A percentile compares a stretch with the other conserved stretches of the same genome.
These are phyloP conservation scores for Oriolus oriolus DNA, from an alignment of 2,113 vertebrate genomes.

Conservation along the genomic window DNA sequence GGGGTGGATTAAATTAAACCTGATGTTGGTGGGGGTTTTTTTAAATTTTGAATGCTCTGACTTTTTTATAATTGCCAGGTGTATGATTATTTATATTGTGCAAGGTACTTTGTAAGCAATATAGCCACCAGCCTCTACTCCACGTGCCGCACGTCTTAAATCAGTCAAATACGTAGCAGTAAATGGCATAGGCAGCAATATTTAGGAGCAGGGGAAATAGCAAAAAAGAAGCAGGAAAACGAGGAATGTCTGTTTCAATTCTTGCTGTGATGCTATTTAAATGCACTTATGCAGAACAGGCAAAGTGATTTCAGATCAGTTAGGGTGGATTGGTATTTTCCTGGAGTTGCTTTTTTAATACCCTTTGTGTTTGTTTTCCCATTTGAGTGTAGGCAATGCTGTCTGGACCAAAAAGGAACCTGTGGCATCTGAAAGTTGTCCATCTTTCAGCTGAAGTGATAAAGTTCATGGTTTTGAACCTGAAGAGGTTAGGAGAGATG, in stretches of 20 bases:
- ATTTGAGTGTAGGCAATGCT: background rate
- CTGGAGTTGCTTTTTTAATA: background rate
- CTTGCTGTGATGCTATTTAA: background rate
- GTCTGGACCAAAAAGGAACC: background rate
- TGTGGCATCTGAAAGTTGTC: background rate
- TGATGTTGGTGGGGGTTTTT: background rate
- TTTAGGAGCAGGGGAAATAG: background rate
- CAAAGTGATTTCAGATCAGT: background rate
- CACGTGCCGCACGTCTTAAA: accelerated
- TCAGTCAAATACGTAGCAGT: background rate
- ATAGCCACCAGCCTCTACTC: background rate
- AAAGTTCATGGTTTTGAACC: background rate
- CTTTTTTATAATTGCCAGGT: background rate
- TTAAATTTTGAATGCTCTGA: background rate
- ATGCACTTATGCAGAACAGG: background rate
- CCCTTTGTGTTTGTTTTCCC: background rate
- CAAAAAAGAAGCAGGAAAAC: background rate
- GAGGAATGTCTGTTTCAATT: background rate
- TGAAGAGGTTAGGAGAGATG: background rate
- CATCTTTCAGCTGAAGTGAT: background rate
- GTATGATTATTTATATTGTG: background rate
- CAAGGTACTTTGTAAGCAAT: background rate
- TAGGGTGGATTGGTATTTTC: background rate
- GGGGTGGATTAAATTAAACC: background rate
- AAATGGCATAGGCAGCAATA: background rate